A percentile compares a stretch with the other conserved stretches of the same genome.
Evolutionary conservation across 2,888 invertebrate species (phyloP).

Genomic region (Zaprionus lineosus): DNA sequence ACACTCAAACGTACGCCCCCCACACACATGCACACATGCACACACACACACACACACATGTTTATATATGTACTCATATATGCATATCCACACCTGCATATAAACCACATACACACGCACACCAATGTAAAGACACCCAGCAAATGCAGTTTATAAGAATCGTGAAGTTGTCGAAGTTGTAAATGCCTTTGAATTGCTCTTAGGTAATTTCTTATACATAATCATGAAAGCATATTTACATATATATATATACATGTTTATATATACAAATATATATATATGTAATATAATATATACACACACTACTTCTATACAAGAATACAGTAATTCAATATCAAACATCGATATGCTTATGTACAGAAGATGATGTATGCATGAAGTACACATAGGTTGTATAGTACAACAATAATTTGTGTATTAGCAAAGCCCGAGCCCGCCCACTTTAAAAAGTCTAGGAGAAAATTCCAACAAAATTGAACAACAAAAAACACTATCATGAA

Average conservation of each 20-base stretch:
- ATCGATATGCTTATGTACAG: slow-evolving; percentile 13
- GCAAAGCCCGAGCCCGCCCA: slow-evolving; percentile 71
- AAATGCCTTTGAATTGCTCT: slow-evolving; percentile 67
- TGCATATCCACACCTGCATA: slow-evolving; percentile 6
- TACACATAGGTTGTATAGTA: slow-evolving; percentile 60
- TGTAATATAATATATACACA: slow-evolving; percentile 38
- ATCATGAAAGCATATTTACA: slow-evolving; percentile 64
- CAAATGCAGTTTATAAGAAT: slow-evolving; percentile 44
- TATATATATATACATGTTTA: slow-evolving; percentile 49
- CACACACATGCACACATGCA: slow-evolving; percentile 36
- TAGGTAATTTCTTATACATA: slow-evolving; percentile 60
- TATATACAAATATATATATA: slow-evolving; percentile 38
- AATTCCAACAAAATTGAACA: slow-evolving; percentile 23
- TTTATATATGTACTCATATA: slow-evolving; percentile 4
- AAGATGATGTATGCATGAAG: slow-evolving; percentile 28
- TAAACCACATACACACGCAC: slow-evolving; percentile 29
- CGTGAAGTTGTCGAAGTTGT: slow-evolving; percentile 45
- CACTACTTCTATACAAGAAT: slow-evolving; percentile 32
- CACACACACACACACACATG: slow-evolving; percentile 26
- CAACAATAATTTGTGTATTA: slow-evolving; percentile 76
- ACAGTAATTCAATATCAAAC: slow-evolving; percentile 18
- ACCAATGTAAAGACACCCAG: slow-evolving; percentile 22
- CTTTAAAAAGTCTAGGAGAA: slow-evolving; percentile 35
- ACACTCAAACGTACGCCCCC: too few relatives aligned
- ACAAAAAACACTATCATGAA: slow-evolving; percentile 36